Conservation (phyloP, 2,113 vertebrate genomes). For the Buteo buteo region DNA sequence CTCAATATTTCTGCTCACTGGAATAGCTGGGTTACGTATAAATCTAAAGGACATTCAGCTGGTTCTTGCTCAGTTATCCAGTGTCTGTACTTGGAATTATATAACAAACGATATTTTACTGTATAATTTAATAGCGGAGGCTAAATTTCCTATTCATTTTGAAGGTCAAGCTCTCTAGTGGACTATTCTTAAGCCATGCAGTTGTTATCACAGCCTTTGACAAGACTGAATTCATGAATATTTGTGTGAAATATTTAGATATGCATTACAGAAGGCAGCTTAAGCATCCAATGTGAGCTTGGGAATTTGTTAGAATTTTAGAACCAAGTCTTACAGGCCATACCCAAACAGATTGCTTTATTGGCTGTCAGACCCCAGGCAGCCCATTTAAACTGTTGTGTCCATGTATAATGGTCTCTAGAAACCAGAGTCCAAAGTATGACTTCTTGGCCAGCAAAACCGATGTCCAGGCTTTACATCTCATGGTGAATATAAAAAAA, state of each 20-base stretch:
- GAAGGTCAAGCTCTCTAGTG: neutral
- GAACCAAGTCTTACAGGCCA: neutral
- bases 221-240: neutral
- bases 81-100: neutral
- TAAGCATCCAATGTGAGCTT: neutral
- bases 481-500: neutral
- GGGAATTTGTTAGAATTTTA: neutral
- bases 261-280: neutral
- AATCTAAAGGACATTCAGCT: neutral
- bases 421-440: neutral
- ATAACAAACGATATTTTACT: neutral
- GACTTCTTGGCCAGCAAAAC: neutral
- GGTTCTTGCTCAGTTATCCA: neutral
- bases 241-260: neutral
- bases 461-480: neutral
- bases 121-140: neutral
- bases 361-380: neutral
- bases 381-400: neutral
- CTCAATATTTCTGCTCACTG: neutral
- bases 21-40: neutral
- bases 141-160: neutral
- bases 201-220: neutral
- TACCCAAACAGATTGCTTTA: neutral
- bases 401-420: neutral
- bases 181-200: neutral